A percentile compares a stretch with the other conserved stretches of the same genome.
These are phyloP conservation scores for Haplochromis burtoni DNA, from an alignment of 2,113 vertebrate species.

Conservation along the genomic window DNA sequence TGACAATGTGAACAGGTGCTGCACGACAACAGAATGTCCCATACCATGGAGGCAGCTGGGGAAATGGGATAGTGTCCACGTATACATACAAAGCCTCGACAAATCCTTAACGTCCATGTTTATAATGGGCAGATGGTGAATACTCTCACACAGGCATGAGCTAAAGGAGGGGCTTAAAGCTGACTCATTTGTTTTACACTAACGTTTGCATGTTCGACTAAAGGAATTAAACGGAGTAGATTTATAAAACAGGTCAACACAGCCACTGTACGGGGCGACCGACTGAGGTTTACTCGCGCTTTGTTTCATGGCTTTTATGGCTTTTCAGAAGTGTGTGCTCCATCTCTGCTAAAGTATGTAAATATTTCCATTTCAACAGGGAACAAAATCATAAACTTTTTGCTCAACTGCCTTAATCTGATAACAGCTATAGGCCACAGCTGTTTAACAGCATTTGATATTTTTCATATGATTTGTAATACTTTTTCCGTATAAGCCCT, in stretches of 20 bases:
- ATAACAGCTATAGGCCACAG: not conserved
- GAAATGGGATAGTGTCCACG: not conserved
- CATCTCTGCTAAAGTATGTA: not conserved
- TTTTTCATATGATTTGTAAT: not conserved
- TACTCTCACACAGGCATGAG: not conserved
- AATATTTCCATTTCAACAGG: not conserved
- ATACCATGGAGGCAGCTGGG: not conserved
- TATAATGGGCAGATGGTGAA: slow-evolving; percentile 33
- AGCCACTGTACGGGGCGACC: not conserved
- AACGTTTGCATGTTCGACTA: not conserved
- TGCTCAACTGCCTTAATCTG: not conserved
- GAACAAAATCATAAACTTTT: not conserved
- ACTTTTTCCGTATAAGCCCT: not conserved
- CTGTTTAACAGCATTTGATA: not conserved
- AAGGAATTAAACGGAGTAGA: not conserved
- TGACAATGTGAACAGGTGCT: not conserved
- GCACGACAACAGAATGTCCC: not conserved
- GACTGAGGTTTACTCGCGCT: not conserved
- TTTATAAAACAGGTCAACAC: not conserved
- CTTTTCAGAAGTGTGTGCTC: not conserved
- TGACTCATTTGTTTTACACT: not conserved
- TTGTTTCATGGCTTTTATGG: not conserved
- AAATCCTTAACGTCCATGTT: not conserved
- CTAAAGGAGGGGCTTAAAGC: not conserved
- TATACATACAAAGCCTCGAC: not conserved